Percentiles rank a stretch among this genome's conserved stretches.
phyloP scores from a whole-genome alignment of 1,140 invertebrate species.

The Bombus picipes region DNA sequence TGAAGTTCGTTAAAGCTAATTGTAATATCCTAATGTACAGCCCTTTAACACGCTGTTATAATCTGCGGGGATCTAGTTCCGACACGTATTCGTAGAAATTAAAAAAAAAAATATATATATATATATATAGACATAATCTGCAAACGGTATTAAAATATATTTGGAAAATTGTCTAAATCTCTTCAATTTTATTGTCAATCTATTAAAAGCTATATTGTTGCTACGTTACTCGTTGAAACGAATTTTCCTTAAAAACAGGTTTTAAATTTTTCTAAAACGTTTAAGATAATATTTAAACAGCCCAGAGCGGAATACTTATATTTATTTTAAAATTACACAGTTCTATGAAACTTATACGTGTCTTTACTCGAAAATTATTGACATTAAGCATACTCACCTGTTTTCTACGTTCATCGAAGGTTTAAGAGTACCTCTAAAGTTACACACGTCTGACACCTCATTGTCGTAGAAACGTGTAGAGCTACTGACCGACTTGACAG shows the following conservation, averaged over 20 bases:
- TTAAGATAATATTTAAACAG: not conserved
- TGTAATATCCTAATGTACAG: constrained; percentile 48
- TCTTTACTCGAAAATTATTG: not conserved
- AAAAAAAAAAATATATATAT: no score
- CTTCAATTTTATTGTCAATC: not conserved
- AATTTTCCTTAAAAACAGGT: not conserved
- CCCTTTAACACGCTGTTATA: constrained; percentile 3
- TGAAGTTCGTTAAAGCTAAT: constrained; percentile 52
- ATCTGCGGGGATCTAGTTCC: not conserved
- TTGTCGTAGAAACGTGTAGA: constrained; percentile 25
- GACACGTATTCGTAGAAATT: not conserved
- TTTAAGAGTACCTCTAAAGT: not conserved
- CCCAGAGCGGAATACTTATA: not conserved
- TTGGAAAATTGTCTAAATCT: not conserved
- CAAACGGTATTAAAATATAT: not conserved
- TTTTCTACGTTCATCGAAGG: not conserved
- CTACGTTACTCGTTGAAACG: not conserved
- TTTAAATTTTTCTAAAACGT: not conserved
- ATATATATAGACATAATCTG: not conserved
- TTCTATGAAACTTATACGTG: not conserved
- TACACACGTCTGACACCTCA: constrained; percentile 14
- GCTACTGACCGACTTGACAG: constrained; percentile 19
- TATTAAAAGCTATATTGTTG: not conserved
- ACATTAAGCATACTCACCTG: not conserved
- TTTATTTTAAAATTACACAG: not conserved